phyloP scores from a whole-genome alignment of 2,797 vertebrate genomes.

The Cheirogaleus major region DNA sequence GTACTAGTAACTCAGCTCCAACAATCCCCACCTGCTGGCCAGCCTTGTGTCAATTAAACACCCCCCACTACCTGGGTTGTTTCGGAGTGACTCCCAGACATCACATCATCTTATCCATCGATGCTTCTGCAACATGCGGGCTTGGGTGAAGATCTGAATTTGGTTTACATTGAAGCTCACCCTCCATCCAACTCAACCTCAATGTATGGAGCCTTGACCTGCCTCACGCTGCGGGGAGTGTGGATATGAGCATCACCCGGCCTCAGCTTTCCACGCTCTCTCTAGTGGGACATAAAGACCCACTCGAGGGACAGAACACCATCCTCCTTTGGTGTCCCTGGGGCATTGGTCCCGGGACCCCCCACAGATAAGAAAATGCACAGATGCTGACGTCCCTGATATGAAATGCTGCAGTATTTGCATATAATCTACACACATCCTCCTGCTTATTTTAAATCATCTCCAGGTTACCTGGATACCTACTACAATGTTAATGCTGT shows the following conservation, averaged over 20 bases:
- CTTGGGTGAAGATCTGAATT: neutral
- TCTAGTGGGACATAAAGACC: no score
- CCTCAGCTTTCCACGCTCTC: neutral
- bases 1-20: neutral
- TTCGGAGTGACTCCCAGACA: neutral
- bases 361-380: neutral
- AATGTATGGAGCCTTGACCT: neutral
- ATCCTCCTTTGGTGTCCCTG: neutral
- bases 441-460: neutral
- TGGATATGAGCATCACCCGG: no score
- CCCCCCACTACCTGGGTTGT: neutral
- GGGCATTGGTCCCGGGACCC: neutral
- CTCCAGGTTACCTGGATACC: neutral
- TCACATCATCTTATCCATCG: neutral
- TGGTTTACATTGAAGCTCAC: neutral
- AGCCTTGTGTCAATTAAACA: neutral
- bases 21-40: no score
- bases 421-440: neutral
- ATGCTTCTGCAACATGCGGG: neutral
- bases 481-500: neutral
- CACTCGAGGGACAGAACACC: no score
- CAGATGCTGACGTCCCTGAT: neutral
- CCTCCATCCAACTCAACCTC: neutral
- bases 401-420: neutral
- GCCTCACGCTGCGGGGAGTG: fast-evolving